Evolutionary conservation across 2,113 vertebrate genomes (phyloP), one percentile per base, ranked within the genome.

Genomic region (Albula goreensis): DNA sequence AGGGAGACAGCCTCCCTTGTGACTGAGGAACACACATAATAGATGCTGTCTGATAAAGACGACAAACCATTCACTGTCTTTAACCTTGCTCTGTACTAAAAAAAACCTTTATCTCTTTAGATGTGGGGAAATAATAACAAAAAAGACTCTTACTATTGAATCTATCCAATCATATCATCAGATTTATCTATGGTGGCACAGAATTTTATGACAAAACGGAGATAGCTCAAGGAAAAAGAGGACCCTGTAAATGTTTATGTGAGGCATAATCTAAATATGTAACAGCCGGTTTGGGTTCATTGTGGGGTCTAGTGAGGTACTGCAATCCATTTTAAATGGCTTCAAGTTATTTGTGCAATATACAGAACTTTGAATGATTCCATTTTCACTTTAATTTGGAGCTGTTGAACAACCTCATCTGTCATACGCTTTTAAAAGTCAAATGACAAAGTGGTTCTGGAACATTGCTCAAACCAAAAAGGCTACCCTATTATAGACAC

Each of bases 341-440:
- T 90, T 90, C 86, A 57, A 85, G 91, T 93, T 92, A 94, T 95
- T 93, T 93, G 92, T 91, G 91, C 91, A 92, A 92, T 93, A 93
- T 90, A 89, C 90, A 85, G 89, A 90, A 91, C 91, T 91, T 90
- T 93, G 92, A 95, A 91, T 90, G 90, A 94, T 94, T 92, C 91
- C 86, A 85, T 90, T 91, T 89, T 91, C 89, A 74, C 87, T 93
- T 93, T 93, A 93, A 94, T 94, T 93, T 91, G 82, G 88, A 87
- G 80, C 87, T 80, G 57, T 85, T 83, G 85, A 87, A 88, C 88
- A 57, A 53, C 85, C 83, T 88, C 90, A 94, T 94, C 89, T 86
- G 86, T 94, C 93, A 95, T 89, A 50, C 63, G 92, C 92, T 93
- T 93, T 93, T 95, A 94, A 95, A 94, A 94, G 94, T 95, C 92